Evolutionary conservation across 1,140 invertebrate species (phyloP), one percentile per base, ranked within the genome.

Genomic region (Solen grandis): DNA sequence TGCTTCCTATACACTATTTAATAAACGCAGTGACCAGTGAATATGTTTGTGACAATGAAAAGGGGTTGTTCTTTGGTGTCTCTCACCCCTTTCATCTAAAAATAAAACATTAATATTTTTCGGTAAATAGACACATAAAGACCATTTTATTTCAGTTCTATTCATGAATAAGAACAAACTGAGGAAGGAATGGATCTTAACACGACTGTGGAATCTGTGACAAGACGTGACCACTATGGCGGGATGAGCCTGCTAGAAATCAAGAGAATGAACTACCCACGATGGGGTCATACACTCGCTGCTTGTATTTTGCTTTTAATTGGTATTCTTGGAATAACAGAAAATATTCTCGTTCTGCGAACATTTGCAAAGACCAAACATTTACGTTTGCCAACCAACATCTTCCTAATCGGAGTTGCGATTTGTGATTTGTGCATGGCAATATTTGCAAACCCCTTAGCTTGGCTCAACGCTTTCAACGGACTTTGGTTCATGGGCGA

Each of bases 351-450:
- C 22, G 68, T 83, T 22, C 59, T 89, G 13, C 66, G 70, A 14
- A 80, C 85, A 22, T 89, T 89, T 69, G 55, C 70, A 19, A 83
- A 73, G 55, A 74, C 80, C 41, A 88, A 87, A 70, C 72, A 85
- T 19, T 36, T 89, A 1, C 69, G 87, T 1, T 87, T 86, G 1
- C 83, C 88, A 19, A 86, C 87, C 22, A 89, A 89, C 57, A 80
- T 88, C 13, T 88, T 88, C 46, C 84, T 89, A n/a, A 85, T 89
- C 54, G 73, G 83, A 0, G 25, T 89, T n/a, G 85, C 84, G 5
- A n/a, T 85, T 0, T 74, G 84, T 35, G 87, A 89, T 73, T 62
- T 89, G 2, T 29, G 75, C 22, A 86, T 88, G 81, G 84, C 85
- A 13, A 50, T 55, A 25, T 10, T 83, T 13, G 83, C 62, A 10